Base-by-base conservation (phyloP, 2,888 invertebrate genomes). In the Herminia tarsipennalis region DNA sequence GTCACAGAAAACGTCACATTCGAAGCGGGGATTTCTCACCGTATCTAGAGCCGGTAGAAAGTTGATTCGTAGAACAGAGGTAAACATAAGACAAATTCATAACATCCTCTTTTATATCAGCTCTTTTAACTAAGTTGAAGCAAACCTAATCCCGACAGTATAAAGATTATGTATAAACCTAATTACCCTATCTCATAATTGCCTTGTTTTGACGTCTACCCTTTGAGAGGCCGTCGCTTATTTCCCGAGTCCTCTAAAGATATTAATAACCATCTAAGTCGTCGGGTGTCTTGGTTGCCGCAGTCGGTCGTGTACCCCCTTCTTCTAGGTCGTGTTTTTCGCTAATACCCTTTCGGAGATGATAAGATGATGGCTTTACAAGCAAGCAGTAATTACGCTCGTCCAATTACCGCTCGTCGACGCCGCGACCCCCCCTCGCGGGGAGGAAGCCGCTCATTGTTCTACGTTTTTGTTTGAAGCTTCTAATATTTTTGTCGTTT, bases 361-460 rank as follows among this genome's bases (percentile, higher is more conserved):
- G 86, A 88, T 88, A 87, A 90, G 87, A 88, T 88, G 87, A 88
- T 88, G 86, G 85, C 85, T 88, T 88, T 86, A 87, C 85, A 88
- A 87, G 87, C 83, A 85, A 84, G 80, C 83, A 83, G 87, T 89
- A 89, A 90, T 88, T 88, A 89, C 81, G 79, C 73, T 75, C 78
- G 79, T 82, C 85, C 85, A 88, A 88, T 88, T 88, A 88, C 84
- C 72, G 78, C 76, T 68, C 73, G 75, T 66, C 71, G 76, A 67
- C 70, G 65, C 67, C 60, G 46, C 35, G 52, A 52, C 30, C 29
- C 30, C 14, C 38, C 33, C 33, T 17, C 38, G 30, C 38, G 54
- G 55, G 61, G 66, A 68, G 69, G 74, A 76, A 79, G 71, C 67
- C 64, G 73, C 70, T 76, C 79, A 78, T 76, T 77, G 74, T 73